These are phyloP conservation scores for Clusia tigrina DNA, from an alignment of 2,888 invertebrate species.

Conservation along the genomic window DNA sequence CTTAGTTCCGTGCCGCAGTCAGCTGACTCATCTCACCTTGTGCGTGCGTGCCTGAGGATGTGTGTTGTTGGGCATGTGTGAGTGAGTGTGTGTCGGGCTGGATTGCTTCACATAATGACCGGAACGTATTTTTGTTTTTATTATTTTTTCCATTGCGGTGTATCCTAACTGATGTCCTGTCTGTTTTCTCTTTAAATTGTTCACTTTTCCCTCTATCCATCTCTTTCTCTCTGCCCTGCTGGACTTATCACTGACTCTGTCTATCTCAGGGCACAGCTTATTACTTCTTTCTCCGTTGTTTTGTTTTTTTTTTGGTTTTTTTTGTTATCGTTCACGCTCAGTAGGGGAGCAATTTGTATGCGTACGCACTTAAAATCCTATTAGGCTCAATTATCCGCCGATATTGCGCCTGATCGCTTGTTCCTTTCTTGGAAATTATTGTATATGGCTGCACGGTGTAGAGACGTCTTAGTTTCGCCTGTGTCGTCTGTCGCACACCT, in stretches of 20 bases:
- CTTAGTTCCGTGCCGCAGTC: constrained; percentile 36
- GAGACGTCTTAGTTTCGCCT: constrained; percentile 16
- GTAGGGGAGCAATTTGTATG: constrained; percentile 53
- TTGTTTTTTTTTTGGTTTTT: not conserved
- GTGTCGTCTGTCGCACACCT: constrained; percentile 1
- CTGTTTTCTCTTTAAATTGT: not conserved
- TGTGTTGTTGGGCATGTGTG: constrained; percentile 13
- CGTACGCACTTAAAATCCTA: constrained; percentile 62
- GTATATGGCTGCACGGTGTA: constrained; percentile 31
- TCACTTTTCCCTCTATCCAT: constrained; percentile 1
- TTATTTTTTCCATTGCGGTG: not conserved
- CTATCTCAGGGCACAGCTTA: too few relatives aligned
- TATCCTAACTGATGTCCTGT: not conserved
- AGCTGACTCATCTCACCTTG: constrained; percentile 46
- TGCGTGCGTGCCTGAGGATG: constrained; percentile 13
- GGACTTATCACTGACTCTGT: not conserved
- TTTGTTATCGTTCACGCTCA: constrained; percentile 44
- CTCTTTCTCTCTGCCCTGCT: not conserved
- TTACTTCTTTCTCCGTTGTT: too few relatives aligned
- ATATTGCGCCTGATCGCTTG: constrained; percentile 49
- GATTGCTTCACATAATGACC: constrained; percentile 57
- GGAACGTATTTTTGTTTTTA: constrained; percentile 48
- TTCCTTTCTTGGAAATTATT: constrained; percentile 32
- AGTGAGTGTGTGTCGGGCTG: constrained; percentile 24
- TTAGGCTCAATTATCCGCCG: constrained; percentile 60